Evolutionary conservation across 2,888 invertebrate genomes (phyloP).

Genomic region (Lasioglossum zephyrum): DNA sequence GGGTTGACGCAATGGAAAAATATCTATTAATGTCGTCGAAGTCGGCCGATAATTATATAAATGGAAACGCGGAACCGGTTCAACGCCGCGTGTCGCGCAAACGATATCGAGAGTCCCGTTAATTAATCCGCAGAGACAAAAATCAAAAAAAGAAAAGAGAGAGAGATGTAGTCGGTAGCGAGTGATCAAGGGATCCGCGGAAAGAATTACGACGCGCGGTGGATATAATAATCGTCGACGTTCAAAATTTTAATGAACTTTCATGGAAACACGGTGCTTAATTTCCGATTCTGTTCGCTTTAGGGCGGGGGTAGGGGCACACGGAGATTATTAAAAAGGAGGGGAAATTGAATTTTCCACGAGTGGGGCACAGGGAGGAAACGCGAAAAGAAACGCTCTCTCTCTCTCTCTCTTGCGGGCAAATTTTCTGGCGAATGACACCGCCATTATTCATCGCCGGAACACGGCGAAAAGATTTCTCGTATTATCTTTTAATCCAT

Average conservation of each 20-base stretch:
- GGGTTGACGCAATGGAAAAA: not conserved
- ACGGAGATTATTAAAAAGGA: slow-evolving; percentile 18
- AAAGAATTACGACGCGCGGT: slow-evolving; percentile 5
- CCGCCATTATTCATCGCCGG: slow-evolving; percentile 35
- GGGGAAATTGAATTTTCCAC: slow-evolving; percentile 35
- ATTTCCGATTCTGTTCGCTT: not conserved
- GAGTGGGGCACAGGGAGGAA: not conserved
- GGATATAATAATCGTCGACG: slow-evolving; percentile 10
- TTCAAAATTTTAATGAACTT: slow-evolving; percentile 17
- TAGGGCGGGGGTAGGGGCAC: not conserved
- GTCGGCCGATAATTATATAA: not conserved
- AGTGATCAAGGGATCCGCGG: not conserved
- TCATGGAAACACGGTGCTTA: not conserved
- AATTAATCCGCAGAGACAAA: slow-evolving; percentile 3
- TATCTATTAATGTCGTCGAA: not conserved
- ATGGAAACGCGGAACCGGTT: not conserved
- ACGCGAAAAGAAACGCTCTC: slow-evolving; percentile 7
- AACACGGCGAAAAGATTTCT: slow-evolving; percentile 23
- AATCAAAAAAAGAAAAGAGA: not conserved
- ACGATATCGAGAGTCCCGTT: not conserved
- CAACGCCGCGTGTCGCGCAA: not conserved
- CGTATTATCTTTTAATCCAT: slow-evolving; percentile 45
- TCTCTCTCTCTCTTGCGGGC: not conserved
- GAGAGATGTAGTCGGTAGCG: not conserved
- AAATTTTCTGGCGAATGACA: slow-evolving; percentile 36